Percentiles rank a stretch among this genome's conserved stretches.
Conservation (phyloP, 2,888 invertebrate genomes). For the Lathronympha strigana region DNA sequence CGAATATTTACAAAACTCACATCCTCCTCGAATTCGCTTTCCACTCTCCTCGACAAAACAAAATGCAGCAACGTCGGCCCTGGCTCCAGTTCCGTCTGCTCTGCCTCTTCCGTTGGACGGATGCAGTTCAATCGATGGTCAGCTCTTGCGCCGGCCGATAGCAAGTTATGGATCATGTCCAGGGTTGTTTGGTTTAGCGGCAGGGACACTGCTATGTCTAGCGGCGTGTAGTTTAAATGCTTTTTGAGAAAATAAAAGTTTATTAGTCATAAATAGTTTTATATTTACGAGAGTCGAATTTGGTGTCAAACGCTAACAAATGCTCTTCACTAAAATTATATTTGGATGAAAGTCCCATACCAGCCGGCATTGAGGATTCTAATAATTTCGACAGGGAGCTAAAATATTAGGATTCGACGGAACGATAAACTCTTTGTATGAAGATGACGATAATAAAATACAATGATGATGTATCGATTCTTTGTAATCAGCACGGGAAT, state of each 20-base stretch:
- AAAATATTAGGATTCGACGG: too few species aligned
- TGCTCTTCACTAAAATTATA: too few species aligned
- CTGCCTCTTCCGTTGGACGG: conserved; percentile 30
- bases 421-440: too few species aligned
- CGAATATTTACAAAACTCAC: conserved; percentile 29
- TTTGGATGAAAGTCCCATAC: too few species aligned
- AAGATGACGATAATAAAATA: too few species aligned
- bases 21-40: conserved; percentile 55
- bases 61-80: conserved; percentile 72
- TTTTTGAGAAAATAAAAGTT: not conserved
- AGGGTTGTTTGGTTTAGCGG: conserved; percentile 58
- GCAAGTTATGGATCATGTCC: conserved; percentile 57
- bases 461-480: too few species aligned
- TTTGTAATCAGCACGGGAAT: too few species aligned
- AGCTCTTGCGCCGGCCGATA: conserved; percentile 63
- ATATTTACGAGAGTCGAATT: too few species aligned
- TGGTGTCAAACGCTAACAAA: too few species aligned
- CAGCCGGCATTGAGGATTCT: too few species aligned
- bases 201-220: conserved; percentile 66
- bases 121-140: conserved; percentile 53
- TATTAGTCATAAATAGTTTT: too few species aligned
- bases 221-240: conserved; percentile 54
- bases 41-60: conserved; percentile 58
- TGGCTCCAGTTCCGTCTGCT: conserved; percentile 35
- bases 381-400: too few species aligned